Percentiles rank a stretch among this genome's conserved stretches.
These are phyloP conservation scores for Ceratina calcarata DNA, from an alignment of 1,140 invertebrate genomes.

Conservation along the genomic window DNA sequence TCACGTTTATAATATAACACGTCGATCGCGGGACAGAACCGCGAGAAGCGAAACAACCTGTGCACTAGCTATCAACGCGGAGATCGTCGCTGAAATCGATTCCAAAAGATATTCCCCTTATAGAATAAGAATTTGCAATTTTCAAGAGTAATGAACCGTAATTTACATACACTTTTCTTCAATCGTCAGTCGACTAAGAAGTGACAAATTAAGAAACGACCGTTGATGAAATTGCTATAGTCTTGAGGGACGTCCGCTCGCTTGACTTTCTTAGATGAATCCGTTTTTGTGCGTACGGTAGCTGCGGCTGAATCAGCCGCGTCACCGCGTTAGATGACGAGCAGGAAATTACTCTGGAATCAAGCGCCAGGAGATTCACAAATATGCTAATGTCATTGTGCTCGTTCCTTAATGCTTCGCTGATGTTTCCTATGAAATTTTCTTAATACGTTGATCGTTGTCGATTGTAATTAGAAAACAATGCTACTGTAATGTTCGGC, in stretches of 20 bases:
- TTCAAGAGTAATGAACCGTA: no score
- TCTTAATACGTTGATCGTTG: not conserved
- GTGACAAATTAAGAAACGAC: not conserved
- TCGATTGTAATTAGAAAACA: not conserved
- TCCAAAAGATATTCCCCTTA: no score
- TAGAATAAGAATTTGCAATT: no score
- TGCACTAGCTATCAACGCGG: no score
- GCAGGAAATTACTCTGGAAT: slow-evolving; percentile 28
- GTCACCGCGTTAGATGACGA: slow-evolving; percentile 29
- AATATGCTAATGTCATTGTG: slow-evolving; percentile 11
- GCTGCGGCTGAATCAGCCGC: slow-evolving; percentile 19
- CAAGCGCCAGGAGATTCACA: not conserved
- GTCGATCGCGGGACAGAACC: slow-evolving; percentile 14
- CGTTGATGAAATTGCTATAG: not conserved
- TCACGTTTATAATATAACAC: slow-evolving; percentile 56
- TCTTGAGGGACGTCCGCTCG: not conserved
- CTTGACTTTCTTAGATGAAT: slow-evolving; percentile 16
- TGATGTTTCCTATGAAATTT: not conserved
- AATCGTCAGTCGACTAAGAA: no score
- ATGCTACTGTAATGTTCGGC: not conserved
- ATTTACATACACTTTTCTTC: no score
- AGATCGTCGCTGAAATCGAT: no score
- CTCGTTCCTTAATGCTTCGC: not conserved
- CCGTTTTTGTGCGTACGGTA: slow-evolving; percentile 19
- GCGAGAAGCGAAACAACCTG: not conserved